phyloP scores from a whole-genome alignment of 2,113 vertebrate genomes.

The Poeciliopsis turrubarensis region DNA sequence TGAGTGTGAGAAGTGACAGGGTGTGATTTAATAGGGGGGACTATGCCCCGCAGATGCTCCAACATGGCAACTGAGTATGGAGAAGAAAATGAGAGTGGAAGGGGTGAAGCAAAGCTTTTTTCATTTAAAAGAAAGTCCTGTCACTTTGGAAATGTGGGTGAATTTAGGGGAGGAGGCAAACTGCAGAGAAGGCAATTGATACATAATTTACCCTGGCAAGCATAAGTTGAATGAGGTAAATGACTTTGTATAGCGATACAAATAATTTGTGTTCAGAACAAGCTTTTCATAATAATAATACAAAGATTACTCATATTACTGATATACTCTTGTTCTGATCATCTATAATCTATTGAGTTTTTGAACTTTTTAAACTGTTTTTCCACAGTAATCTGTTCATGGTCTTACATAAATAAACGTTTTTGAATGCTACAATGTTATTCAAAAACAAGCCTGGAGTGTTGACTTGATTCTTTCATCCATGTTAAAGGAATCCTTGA shows the following conservation, averaged over 20 bases:
- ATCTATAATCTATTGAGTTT: no score
- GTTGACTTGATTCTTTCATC: no score
- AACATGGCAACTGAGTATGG: constrained; percentile 1
- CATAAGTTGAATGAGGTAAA: not conserved
- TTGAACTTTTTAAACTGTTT: no score
- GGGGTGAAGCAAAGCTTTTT: constrained; percentile 32
- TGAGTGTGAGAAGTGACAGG: constrained; percentile 76
- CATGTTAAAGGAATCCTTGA: no score
- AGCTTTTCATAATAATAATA: not conserved
- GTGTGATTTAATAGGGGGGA: constrained; percentile 67
- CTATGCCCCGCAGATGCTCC: constrained; percentile 40
- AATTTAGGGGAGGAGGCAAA: not conserved
- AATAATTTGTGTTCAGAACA: not conserved
- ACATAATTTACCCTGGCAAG: constrained; percentile 1
- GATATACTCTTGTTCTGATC: no score
- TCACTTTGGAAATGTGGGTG: constrained; percentile 5
- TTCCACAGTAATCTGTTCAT: no score
- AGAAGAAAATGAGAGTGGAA: not conserved
- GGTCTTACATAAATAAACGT: no score
- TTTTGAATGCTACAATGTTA: no score
- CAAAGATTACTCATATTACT: no score
- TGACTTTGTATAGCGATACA: not conserved
- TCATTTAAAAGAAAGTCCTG: constrained; percentile 41
- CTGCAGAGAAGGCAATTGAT: not conserved
- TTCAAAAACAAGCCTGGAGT: no score